A percentile compares a stretch with the other conserved stretches of the same genome.
Conservation (phyloP, 2,113 vertebrate species). For the Perca fluviatilis region DNA sequence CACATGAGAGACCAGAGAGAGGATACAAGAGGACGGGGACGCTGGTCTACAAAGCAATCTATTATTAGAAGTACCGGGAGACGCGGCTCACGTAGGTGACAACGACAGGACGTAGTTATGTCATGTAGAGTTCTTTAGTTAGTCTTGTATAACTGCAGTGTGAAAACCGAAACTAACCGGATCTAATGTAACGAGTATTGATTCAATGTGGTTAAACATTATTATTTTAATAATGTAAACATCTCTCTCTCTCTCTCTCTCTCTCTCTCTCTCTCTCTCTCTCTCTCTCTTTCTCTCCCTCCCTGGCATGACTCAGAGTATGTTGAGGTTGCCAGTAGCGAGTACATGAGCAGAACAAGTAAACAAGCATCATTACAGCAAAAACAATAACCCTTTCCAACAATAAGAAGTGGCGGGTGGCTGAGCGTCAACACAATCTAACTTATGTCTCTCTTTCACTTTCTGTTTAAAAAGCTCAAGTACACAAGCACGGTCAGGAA, state of each 20-base stretch:
- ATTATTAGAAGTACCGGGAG: too few species aligned
- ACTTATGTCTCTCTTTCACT: background rate
- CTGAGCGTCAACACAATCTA: background rate
- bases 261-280: background rate
- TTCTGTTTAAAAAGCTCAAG: background rate
- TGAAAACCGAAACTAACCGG: too few species aligned
- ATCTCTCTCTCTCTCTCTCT: background rate
- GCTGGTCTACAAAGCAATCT: too few species aligned
- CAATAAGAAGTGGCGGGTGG: background rate
- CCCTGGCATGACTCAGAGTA: background rate
- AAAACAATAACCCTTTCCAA: slow-evolving; percentile 9
- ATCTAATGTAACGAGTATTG: too few species aligned
- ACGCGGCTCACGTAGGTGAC: too few species aligned
- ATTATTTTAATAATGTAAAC: slow-evolving; percentile 17
- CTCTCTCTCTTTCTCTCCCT: background rate
- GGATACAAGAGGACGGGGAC: too few species aligned
- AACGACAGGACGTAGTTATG: too few species aligned
- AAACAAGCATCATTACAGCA: slow-evolving; percentile 40
- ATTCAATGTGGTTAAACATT: slow-evolving; percentile 10
- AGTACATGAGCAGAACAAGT: slow-evolving; percentile 34
- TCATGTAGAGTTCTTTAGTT: too few species aligned
- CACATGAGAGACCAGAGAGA: too few species aligned
- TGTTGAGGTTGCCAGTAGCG: slow-evolving; percentile 27
- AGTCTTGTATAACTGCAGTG: too few species aligned
- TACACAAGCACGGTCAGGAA: background rate